Percentiles rank a stretch among this genome's conserved stretches.
Conservation (phyloP, 2,888 invertebrate genomes). For the Limulus polyphemus region DNA sequence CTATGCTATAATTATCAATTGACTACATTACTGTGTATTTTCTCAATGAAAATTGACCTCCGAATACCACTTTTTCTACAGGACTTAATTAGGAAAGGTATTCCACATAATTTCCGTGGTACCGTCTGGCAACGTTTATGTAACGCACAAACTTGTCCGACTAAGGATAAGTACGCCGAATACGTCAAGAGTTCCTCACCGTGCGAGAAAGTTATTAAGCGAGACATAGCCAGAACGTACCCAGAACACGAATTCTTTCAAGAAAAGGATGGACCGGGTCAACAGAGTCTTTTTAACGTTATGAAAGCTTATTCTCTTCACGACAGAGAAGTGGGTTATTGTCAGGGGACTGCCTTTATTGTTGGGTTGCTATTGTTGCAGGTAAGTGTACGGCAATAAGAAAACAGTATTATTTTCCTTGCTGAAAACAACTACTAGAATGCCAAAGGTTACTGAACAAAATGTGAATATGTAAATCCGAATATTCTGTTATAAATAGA, state of each 20-base stretch:
- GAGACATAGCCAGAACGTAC: slow-evolving; percentile 96
- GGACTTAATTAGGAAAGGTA: slow-evolving; percentile 66
- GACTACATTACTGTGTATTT: too few species aligned
- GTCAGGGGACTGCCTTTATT: slow-evolving; percentile 97
- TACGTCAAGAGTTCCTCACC: slow-evolving; percentile 93
- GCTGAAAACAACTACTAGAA: too few species aligned
- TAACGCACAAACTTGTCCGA: slow-evolving; percentile 74
- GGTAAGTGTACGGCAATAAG: slow-evolving; percentile 42
- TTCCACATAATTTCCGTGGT: slow-evolving; percentile 92
- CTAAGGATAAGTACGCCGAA: slow-evolving; percentile 87
- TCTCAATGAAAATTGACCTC: too few species aligned
- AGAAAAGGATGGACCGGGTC: slow-evolving; percentile 93
- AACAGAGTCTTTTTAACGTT: slow-evolving; percentile 95
- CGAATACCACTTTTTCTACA: slow-evolving; percentile 15
- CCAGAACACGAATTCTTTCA: slow-evolving; percentile 99
- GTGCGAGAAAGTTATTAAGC: slow-evolving; percentile 89
- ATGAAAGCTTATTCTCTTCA: slow-evolving; percentile 99
- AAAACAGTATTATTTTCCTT: too few species aligned
- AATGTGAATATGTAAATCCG: too few species aligned
- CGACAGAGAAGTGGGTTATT: slow-evolving; percentile 93
- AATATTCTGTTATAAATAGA: too few species aligned
- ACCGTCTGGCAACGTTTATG: slow-evolving; percentile 96
- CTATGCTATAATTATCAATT: background rate
- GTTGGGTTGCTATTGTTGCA: slow-evolving; percentile 97
- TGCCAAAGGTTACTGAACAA: slow-evolving; percentile 11